Evolutionary conservation across 2,113 vertebrate genomes (phyloP).

Genomic region (Saccopteryx leptura): DNA sequence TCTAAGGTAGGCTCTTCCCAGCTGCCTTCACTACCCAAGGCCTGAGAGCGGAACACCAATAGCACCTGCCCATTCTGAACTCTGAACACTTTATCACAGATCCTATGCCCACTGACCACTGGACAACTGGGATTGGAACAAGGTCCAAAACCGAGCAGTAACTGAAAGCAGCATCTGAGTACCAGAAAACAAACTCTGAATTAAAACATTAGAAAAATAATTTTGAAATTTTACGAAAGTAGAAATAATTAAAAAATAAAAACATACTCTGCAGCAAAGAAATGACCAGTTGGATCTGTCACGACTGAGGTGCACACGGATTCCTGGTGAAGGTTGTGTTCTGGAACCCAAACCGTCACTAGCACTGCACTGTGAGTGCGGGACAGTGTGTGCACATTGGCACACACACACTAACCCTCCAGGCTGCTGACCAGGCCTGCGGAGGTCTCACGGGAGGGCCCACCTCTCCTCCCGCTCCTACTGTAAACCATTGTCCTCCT

Average conservation of each 20-base stretch:
- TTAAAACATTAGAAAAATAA: not conserved
- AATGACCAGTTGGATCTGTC: not conserved
- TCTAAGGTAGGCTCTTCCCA: not conserved
- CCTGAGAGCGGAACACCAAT: not conserved
- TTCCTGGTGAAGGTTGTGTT: not conserved
- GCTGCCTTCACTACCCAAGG: not conserved
- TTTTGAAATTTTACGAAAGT: constrained; percentile 9
- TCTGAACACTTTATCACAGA: constrained; percentile 29
- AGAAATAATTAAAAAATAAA: constrained; percentile 25
- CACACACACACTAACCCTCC: not conserved
- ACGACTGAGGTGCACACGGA: not conserved
- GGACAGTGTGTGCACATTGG: not conserved
- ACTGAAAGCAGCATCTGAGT: not conserved
- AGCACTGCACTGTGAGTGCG: not conserved
- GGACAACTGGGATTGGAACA: not conserved
- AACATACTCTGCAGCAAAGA: not conserved
- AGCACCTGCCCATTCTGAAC: not conserved
- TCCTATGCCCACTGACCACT: not conserved
- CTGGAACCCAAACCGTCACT: constrained; percentile 1
- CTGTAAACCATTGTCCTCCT: no score
- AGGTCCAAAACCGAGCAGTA: not conserved
- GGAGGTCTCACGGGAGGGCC: no score
- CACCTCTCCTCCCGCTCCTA: no score
- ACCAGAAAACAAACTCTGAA: not conserved
- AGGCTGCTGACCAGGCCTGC: no score